These are phyloP conservation scores for Drosophila nigritarsus DNA, from an alignment of 2,888 invertebrate genomes.

Conservation along the genomic window DNA sequence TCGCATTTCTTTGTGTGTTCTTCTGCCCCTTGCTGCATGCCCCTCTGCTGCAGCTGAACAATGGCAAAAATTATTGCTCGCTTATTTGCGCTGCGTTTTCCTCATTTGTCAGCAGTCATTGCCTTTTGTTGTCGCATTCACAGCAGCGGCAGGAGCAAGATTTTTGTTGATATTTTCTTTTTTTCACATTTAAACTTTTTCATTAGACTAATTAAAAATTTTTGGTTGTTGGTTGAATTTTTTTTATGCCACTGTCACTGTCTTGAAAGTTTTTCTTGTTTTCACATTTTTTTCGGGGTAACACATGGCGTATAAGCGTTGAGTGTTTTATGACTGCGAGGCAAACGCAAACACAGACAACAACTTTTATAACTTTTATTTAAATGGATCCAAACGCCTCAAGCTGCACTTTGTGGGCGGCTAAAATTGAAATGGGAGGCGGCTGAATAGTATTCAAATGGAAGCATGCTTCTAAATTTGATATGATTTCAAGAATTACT, in stretches of 20 bases:
- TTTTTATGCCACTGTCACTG: slow-evolving; percentile 35
- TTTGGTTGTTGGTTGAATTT: slow-evolving; percentile 39
- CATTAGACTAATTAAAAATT: slow-evolving; percentile 80
- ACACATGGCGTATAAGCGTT: slow-evolving; percentile 74
- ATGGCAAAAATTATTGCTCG: slow-evolving; percentile 74
- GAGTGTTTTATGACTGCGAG: slow-evolving; percentile 72
- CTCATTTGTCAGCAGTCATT: slow-evolving; percentile 67
- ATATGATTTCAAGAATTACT: not conserved
- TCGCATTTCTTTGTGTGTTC: slow-evolving; percentile 61
- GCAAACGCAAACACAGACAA: slow-evolving; percentile 42
- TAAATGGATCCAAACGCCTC: slow-evolving; percentile 51
- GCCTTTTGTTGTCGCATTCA: slow-evolving; percentile 56
- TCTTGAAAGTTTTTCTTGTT: slow-evolving; percentile 59
- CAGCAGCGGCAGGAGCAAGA: slow-evolving; percentile 20
- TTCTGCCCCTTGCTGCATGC: not conserved
- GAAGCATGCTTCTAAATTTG: not conserved
- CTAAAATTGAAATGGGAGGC: not conserved
- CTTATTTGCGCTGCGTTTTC: slow-evolving; percentile 67
- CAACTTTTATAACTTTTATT: slow-evolving; percentile 48
- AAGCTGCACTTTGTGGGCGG: slow-evolving; percentile 12
- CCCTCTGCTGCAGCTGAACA: slow-evolving; percentile 39
- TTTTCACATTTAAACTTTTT: slow-evolving; percentile 73
- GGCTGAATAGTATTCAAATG: not conserved
- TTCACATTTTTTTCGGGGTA: slow-evolving; percentile 23
- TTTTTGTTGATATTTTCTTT: slow-evolving; percentile 14